Evolutionary conservation across 2,888 invertebrate genomes (phyloP).

Genomic region (Synanthedon andrenaeformis): DNA sequence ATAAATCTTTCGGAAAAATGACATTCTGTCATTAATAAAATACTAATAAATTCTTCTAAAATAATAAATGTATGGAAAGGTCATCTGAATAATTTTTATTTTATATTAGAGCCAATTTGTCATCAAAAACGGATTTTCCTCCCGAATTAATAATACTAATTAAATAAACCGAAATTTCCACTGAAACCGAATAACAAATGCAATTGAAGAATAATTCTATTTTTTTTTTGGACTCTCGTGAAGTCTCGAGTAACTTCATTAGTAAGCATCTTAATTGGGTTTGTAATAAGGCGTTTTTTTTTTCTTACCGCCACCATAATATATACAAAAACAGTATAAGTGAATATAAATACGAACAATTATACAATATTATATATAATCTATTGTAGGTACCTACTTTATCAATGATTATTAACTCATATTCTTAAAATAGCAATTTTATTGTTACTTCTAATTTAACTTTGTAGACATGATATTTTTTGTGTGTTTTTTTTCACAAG

Average conservation of each 20-base stretch:
- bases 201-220: neutral
- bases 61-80: no score
- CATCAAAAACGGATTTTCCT: neutral
- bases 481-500: no score
- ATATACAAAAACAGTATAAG: neutral
- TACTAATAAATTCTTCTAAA: no score
- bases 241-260: constrained; percentile 9
- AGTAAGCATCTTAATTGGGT: constrained; percentile 12
- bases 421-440: no score
- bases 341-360: no score
- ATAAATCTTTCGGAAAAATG: no score
- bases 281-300: constrained; percentile 12
- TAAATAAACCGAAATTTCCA: neutral
- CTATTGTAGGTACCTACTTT: no score
- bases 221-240: neutral
- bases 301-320: constrained; percentile 1
- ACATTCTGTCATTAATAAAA: no score
- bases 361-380: no score
- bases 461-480: no score
- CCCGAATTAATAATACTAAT: neutral
- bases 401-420: no score
- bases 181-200: neutral
- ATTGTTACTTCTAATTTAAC: no score
- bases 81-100: neutral
- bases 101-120: neutral